These are phyloP conservation scores for Lophotriccus pileatus DNA, from an alignment of 2,797 vertebrate genomes.

Conservation along the genomic window DNA sequence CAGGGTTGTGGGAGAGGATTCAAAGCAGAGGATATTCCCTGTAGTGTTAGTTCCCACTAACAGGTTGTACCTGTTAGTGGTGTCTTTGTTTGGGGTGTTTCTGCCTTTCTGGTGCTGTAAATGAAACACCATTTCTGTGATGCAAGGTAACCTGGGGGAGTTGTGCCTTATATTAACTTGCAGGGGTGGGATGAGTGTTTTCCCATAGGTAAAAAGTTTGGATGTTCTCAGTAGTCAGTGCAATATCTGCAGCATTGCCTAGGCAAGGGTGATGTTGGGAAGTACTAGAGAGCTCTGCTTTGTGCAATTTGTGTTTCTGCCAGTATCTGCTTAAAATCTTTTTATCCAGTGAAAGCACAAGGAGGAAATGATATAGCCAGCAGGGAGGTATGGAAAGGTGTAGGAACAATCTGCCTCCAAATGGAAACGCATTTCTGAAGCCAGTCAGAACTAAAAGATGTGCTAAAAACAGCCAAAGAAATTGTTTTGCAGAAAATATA, in stretches of 20 bases:
- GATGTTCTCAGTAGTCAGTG: background rate
- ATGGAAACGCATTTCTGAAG: background rate
- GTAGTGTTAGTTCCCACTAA: too few relatives aligned
- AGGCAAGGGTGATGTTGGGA: background rate
- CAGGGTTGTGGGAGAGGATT: background rate
- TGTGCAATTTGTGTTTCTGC: rapidly evolving
- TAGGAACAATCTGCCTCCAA: background rate
- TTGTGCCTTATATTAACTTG: rapidly evolving
- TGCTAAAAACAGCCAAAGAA: background rate
- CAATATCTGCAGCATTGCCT: background rate
- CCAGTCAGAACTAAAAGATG: background rate
- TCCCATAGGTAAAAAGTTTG: background rate
- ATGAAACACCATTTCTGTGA: background rate
- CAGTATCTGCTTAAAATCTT: background rate
- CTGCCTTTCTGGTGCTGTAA: background rate
- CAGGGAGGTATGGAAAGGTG: background rate
- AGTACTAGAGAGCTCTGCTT: background rate
- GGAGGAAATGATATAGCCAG: background rate
- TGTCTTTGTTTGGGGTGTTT: background rate
- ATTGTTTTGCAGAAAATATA: background rate
- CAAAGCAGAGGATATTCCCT: rapidly evolving
- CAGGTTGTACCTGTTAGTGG: background rate
- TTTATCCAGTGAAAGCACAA: background rate
- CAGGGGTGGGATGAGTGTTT: background rate
- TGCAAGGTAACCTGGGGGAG: background rate